Conservation (phyloP, 2,113 vertebrate species). For the Onychostoma macrolepis region DNA sequence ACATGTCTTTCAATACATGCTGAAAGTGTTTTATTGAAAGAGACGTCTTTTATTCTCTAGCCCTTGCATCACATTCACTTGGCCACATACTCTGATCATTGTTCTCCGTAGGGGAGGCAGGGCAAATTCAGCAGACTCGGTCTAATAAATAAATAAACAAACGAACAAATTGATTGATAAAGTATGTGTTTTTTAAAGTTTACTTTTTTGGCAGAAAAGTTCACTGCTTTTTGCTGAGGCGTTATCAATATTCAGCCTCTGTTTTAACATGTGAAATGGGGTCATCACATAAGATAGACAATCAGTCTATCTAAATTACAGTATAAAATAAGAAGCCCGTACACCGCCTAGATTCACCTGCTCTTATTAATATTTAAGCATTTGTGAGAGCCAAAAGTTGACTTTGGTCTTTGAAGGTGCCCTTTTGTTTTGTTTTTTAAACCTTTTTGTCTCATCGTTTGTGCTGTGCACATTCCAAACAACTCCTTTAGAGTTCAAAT, state of each 20-base stretch:
- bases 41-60: constrained; percentile 78
- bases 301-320: no score
- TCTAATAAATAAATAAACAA: constrained; percentile 65
- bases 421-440: constrained; percentile 3
- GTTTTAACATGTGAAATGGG: constrained; percentile 10
- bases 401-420: constrained; percentile 47
- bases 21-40: constrained; percentile 73
- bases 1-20: constrained; percentile 70
- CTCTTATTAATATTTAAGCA: constrained; percentile 10
- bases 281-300: constrained; percentile 36
- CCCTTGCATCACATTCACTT: constrained; percentile 74
- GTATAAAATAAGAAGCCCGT: constrained; percentile 32
- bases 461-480: not conserved
- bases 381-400: constrained; percentile 16
- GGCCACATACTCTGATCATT: constrained; percentile 73
- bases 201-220: constrained; percentile 50
- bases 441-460: not conserved
- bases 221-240: constrained; percentile 51
- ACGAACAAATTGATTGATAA: constrained; percentile 70
- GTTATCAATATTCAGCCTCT: constrained; percentile 29
- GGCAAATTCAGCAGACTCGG: constrained; percentile 33
- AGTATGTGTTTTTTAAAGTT: constrained; percentile 60
- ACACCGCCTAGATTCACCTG: constrained; percentile 1
- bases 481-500: not conserved
- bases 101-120: constrained; percentile 31